Evolutionary conservation across 2,113 vertebrate species (phyloP), one percentile per base, ranked within the genome.

Genomic region (Salvelinus alpinus): DNA sequence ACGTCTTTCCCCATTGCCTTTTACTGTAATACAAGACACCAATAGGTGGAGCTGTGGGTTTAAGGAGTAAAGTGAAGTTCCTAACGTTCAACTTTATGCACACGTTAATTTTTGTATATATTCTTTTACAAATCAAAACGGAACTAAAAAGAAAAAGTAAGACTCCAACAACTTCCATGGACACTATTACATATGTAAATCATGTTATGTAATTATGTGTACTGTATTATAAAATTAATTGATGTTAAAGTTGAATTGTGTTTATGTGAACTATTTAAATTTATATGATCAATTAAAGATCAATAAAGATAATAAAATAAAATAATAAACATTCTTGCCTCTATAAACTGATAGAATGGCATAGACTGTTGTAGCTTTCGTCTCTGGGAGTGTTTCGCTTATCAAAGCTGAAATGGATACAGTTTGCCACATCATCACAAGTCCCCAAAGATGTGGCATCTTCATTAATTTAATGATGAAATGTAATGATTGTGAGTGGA

Each of bases 31-130:
- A 7, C 73, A 8, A 51, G 60, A 85, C 57, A n/a, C 90, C 91
- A 64, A 88, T 89, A 90, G 90, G 86, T 86, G 91, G 91, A 84
- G 88, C 90, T 90, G 90, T 91, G 91, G 90, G 75, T 90, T 90
- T 71, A 80, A 83, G 83, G 82, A 87, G 88, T 73, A 86, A 80
- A 74, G 25, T 62, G 77, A 75, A 24, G 86, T 82, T 88, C 69
- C 81, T 77, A 80, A 84, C 81, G 81, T 88, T 80, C 78, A 88
- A 88, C 88, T 92, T 88, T 78, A 89, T 78, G 72, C 86, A 88
- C 76, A 83, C 86, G 87, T 86, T 79, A 74, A 9, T 44, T 9
- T 44, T 44, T 34, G 31, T 6, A 34, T 34, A 34, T 34, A 34
- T 44, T 44, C 11, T 44, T 44, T 44, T 44, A 11, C 38, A 44